phyloP scores from a whole-genome alignment of 2,888 invertebrate genomes.

The Eurytoma adleriae region DNA sequence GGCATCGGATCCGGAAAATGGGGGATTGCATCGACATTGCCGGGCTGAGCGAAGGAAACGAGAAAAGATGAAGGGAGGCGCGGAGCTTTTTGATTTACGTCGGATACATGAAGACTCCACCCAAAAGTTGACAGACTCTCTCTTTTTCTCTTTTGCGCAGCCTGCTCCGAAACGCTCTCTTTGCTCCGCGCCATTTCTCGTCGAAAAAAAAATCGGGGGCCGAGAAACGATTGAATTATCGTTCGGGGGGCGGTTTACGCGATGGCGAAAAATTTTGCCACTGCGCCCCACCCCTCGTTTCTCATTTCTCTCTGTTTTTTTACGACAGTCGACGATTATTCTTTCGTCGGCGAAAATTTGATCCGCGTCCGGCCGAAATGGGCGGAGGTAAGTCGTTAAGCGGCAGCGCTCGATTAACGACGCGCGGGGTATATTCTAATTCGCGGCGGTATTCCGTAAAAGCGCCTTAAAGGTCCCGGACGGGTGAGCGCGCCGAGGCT shows the following conservation, averaged over 20 bases:
- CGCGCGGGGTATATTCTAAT: slow-evolving; percentile 1
- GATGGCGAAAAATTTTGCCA: slow-evolving; percentile 58
- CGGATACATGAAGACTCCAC: slow-evolving; percentile 58
- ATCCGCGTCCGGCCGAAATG: too few species aligned
- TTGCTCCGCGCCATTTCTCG: slow-evolving; percentile 48
- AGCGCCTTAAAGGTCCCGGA: too few species aligned
- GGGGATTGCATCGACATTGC: slow-evolving; percentile 17
- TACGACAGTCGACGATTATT: not conserved
- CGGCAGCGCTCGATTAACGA: not conserved
- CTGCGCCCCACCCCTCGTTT: slow-evolving; percentile 29
- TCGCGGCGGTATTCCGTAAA: slow-evolving; percentile 5
- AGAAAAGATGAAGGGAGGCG: slow-evolving; percentile 32
- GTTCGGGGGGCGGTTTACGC: slow-evolving; percentile 53
- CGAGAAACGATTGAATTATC: slow-evolving; percentile 62
- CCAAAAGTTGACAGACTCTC: slow-evolving; percentile 43
- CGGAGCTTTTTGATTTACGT: slow-evolving; percentile 60
- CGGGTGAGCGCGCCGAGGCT: not conserved
- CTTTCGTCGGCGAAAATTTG: too few species aligned
- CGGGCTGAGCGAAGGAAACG: slow-evolving; percentile 5
- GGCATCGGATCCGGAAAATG: not conserved
- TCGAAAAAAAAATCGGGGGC: slow-evolving; percentile 47
- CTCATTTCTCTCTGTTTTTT: not conserved
- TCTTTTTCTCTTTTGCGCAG: not conserved
- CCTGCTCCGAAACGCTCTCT: slow-evolving; percentile 21
- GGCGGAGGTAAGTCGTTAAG: not conserved